These are phyloP conservation scores for Aurelia aurita complex sp. Pacific DNA, from an alignment of 30 jellyfish, hydroid and myxozoan species.

Conservation along the genomic window DNA sequence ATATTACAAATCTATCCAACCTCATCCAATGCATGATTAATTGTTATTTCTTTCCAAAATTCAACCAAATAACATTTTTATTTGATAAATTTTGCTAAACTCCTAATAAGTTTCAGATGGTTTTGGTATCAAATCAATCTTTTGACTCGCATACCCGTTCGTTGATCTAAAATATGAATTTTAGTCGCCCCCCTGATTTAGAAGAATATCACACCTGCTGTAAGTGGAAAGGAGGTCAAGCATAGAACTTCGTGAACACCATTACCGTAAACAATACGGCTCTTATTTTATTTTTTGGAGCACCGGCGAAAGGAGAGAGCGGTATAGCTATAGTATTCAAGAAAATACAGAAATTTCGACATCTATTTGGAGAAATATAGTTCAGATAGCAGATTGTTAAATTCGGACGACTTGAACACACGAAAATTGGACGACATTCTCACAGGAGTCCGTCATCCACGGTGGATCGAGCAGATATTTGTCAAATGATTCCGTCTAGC, in stretches of 20 bases:
- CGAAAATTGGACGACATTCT: too few species aligned
- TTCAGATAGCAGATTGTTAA: too few species aligned
- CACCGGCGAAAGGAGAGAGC: too few species aligned
- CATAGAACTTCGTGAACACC: slow-evolving; percentile 22
- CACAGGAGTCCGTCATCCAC: too few species aligned
- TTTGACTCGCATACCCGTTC: slow-evolving; percentile 10
- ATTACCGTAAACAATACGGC: too few species aligned
- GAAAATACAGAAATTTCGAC: neutral
- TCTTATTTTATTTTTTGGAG: too few species aligned
- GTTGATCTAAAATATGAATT: slow-evolving; percentile 13
- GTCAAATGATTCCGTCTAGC: too few species aligned
- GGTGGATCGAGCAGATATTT: too few species aligned
- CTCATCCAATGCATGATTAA: neutral
- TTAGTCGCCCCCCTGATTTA: slow-evolving; percentile 42
- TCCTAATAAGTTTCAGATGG: neutral
- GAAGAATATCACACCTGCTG: slow-evolving; percentile 55
- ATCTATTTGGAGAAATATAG: too few species aligned
- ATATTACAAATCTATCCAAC: neutral
- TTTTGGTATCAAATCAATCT: neutral
- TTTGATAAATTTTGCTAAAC: neutral
- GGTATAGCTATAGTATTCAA: too few species aligned
- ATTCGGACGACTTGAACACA: too few species aligned
- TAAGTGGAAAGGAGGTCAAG: slow-evolving; percentile 50
- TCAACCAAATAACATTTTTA: neutral
- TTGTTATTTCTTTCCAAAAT: too few species aligned